A percentile compares a stretch with the other conserved stretches of the same genome.
phyloP scores from a whole-genome alignment of 2,113 vertebrate species.

The Chitala chitala region DNA sequence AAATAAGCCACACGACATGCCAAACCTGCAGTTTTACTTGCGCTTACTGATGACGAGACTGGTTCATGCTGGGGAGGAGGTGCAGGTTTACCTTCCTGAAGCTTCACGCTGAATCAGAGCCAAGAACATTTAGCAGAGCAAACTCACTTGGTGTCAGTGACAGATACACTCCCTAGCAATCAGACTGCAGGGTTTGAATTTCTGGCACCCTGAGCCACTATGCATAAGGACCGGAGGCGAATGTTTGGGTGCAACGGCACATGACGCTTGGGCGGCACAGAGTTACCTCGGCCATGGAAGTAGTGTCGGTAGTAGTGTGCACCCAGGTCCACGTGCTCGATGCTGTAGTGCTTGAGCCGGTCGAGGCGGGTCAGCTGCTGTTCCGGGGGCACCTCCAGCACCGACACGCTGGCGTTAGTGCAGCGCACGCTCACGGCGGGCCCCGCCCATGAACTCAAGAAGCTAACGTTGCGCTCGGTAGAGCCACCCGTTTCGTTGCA shows the following conservation, averaged over 20 bases:
- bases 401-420: constrained; percentile 79
- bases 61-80: not conserved
- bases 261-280: not conserved
- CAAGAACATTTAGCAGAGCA: not conserved
- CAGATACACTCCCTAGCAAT: not conserved
- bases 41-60: not conserved
- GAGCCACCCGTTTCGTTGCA: constrained; percentile 81
- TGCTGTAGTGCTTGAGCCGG: constrained; percentile 70
- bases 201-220: not conserved
- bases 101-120: not conserved
- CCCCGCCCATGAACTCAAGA: constrained; percentile 61
- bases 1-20: no score
- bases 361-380: constrained; percentile 64
- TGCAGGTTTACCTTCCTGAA: not conserved
- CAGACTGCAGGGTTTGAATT: no score
- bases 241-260: not conserved
- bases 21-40: not conserved
- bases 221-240: not conserved
- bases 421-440: constrained; percentile 49
- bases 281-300: constrained; percentile 74
- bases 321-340: constrained; percentile 86
- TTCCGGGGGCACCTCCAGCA: constrained; percentile 75
- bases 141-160: not conserved
- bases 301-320: constrained; percentile 85
- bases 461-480: constrained; percentile 76